Base-by-base conservation (phyloP, 1,140 invertebrate genomes). In the Drosophila nannoptera region DNA sequence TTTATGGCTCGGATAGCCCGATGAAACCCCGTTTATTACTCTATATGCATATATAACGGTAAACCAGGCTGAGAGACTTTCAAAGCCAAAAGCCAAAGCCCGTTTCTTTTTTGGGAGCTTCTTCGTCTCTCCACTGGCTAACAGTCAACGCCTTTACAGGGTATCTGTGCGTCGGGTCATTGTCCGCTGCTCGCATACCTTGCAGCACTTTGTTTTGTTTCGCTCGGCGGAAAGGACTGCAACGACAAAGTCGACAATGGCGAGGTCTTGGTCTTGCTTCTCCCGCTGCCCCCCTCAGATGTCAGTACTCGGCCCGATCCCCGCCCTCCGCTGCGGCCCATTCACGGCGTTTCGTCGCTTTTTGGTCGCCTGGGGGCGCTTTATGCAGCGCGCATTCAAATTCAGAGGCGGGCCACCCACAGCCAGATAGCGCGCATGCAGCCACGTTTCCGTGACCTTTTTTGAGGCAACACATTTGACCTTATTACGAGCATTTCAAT, bases 401-500 rank as follows among this genome's bases (percentile, higher is more conserved):
- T 59, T 32, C 49, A 49, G 40, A 52, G 45, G 45, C 22, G 12
- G 29, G 7, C 36, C 64, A 67, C 54, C 29, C 43, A 42, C 64
- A 29, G 62, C 14, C 31, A 12, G 35, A 49, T 31, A 38, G 31
- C 55, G 29, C 40, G 40, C 45, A 36, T 16, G 52, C 49, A 52
- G 32, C 67, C 61, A 71, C 72, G 74, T 77, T 71, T 80, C 71
- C 80, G 68, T 86, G 81, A 84, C 80, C 80, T 84, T 83, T 83
- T 56, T 74, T 68, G 69, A 64, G 48, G 72, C 68, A 64, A 62
- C 80, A 58, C 78, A 78, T 82, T 83, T 83, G 78, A 83, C 78
- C 78, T 76, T 83, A 84, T 84, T 75, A 75, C 63, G 56, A 63
- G 53, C 48, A 62, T 80, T 84, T 76, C 77, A 66, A 66, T 67